A percentile compares a stretch with the other conserved stretches of the same genome.
phyloP scores from a whole-genome alignment of 2,797 vertebrate species.

The Semaprochilodus insignis region DNA sequence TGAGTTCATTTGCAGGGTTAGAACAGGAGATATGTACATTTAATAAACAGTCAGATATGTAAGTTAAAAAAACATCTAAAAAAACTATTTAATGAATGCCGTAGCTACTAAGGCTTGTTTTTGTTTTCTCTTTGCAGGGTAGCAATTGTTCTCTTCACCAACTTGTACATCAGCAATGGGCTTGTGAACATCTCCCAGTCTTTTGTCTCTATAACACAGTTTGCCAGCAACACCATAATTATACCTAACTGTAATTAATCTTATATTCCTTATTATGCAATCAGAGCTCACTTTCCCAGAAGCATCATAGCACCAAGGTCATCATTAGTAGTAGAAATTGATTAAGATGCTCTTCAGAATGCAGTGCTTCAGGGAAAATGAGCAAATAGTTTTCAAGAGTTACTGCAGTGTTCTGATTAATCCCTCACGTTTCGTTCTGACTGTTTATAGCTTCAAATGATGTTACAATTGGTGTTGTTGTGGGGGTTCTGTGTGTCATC shows the following conservation, averaged over 20 bases:
- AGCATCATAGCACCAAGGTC: neutral
- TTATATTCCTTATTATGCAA: neutral
- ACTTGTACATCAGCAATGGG: rapidly evolving
- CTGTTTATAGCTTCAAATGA: slow-evolving; percentile 12
- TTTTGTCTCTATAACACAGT: slow-evolving; percentile 28
- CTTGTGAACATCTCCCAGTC: neutral
- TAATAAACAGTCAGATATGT: neutral
- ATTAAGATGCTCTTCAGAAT: neutral
- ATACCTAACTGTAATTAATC: slow-evolving; percentile 54
- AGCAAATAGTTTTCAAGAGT: neutral
- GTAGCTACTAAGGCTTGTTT: neutral
- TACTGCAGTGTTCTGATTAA: neutral
- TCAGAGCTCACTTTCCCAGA: neutral
- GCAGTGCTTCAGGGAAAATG: neutral
- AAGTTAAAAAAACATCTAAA: too few relatives aligned
- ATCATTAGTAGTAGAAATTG: neutral
- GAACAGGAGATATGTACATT: neutral
- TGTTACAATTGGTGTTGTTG: slow-evolving; percentile 54
- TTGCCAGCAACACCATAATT: slow-evolving; percentile 1
- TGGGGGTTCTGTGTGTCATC: slow-evolving; percentile 60
- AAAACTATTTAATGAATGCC: neutral
- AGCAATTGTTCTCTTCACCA: slow-evolving; percentile 71
- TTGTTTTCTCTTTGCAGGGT: slow-evolving; percentile 63
- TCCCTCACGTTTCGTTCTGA: neutral
- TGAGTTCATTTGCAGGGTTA: too few relatives aligned